phyloP scores from a whole-genome alignment of 2,888 invertebrate genomes.

The Tholera decimalis region DNA sequence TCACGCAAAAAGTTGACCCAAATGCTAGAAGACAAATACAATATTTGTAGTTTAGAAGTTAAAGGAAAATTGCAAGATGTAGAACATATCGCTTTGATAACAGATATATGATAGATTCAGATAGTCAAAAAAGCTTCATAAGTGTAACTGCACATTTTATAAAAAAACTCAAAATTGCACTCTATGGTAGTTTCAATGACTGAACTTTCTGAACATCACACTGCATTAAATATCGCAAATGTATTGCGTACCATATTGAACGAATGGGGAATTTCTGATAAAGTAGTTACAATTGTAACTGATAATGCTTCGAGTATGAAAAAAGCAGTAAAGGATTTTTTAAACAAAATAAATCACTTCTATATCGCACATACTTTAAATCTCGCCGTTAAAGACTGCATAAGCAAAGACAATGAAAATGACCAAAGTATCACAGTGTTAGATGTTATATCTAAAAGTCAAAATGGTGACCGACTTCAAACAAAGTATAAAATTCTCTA shows the following conservation, averaged over 20 bases:
- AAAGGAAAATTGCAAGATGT: slow-evolving; percentile 30
- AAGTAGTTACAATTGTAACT: slow-evolving; percentile 32
- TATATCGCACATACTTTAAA: slow-evolving; percentile 57
- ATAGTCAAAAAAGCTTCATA: slow-evolving; percentile 10
- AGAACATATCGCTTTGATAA: slow-evolving; percentile 12
- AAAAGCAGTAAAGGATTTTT: slow-evolving; percentile 27
- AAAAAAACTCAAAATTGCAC: slow-evolving; percentile 14
- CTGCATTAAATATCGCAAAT: slow-evolving; percentile 32
- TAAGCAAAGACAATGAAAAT: slow-evolving; percentile 33
- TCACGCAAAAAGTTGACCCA: slow-evolving; percentile 23
- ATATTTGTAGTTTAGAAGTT: slow-evolving; percentile 16
- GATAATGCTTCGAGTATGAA: slow-evolving; percentile 26
- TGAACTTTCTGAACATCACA: slow-evolving; percentile 28
- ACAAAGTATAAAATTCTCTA: slow-evolving; percentile 28
- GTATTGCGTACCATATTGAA: slow-evolving; percentile 20
- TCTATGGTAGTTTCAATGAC: slow-evolving; percentile 21
- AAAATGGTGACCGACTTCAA: slow-evolving; percentile 60
- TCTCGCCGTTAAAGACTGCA: slow-evolving; percentile 54
- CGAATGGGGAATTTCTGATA: slow-evolving; percentile 22
- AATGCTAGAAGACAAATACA: slow-evolving; percentile 34
- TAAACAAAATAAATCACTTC: slow-evolving; percentile 51
- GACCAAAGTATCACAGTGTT: slow-evolving; percentile 10
- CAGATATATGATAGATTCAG: slow-evolving; percentile 24
- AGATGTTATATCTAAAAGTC: slow-evolving; percentile 31
- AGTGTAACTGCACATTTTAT: slow-evolving; percentile 23